Percentiles rank a stretch among this genome's conserved stretches.
phyloP scores from a whole-genome alignment of 2,797 vertebrate species.

The Arnoldichthys spilopterus region DNA sequence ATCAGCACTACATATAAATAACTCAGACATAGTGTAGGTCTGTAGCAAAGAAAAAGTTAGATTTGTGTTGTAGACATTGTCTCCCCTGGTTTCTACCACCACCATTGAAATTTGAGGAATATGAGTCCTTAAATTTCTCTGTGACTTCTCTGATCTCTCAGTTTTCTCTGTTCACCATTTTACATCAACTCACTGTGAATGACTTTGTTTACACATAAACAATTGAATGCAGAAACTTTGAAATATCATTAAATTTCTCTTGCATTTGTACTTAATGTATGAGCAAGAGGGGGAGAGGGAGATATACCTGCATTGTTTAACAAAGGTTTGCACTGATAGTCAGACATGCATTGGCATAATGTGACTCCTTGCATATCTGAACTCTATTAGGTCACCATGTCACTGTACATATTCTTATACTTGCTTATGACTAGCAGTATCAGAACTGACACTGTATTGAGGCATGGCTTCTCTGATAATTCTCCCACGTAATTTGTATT shows the following conservation, averaged over 20 bases:
- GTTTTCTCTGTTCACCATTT: no score
- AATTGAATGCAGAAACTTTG: no score
- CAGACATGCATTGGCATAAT: neutral
- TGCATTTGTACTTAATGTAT: neutral
- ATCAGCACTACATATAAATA: neutral
- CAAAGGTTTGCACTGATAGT: neutral
- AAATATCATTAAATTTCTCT: no score
- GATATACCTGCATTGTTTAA: neutral
- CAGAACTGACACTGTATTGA: conserved; percentile 18
- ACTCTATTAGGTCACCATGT: neutral
- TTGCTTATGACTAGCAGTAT: conserved; percentile 10
- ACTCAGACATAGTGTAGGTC: neutral
- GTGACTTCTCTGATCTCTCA: no score
- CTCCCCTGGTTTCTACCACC: neutral
- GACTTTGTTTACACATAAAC: no score
- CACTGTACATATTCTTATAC: neutral
- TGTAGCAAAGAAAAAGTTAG: neutral
- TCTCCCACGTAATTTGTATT: neutral
- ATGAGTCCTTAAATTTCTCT: no score
- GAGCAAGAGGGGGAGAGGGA: neutral
- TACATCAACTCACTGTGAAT: no score
- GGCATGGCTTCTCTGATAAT: neutral
- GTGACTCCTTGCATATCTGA: neutral
- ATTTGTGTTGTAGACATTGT: no score
- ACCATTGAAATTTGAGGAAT: no score